Base-by-base conservation (phyloP, 1,140 invertebrate species). In the Trichonephila inaurata region DNA sequence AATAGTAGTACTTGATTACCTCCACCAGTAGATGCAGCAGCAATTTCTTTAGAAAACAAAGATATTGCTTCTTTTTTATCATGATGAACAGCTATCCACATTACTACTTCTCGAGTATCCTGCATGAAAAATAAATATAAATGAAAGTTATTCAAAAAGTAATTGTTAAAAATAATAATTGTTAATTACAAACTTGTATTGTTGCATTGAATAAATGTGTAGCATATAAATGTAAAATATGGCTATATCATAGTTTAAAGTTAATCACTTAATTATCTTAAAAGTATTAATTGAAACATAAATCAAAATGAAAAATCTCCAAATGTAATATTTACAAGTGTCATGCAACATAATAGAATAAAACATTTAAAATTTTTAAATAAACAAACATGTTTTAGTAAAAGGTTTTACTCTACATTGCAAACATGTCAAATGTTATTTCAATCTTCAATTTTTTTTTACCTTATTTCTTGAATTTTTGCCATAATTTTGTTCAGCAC, bases 1-100 rank as follows among this genome's bases (percentile, higher is more conserved):
- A 51, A 51, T 12, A 51, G 8, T 51, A 6, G 10, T 12, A 51
- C 44, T 51, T 51, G 10, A 51, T 51, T 95, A 96, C 96, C 96
- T 96, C 96, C 96, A 77, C 96, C 96, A 77, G 96, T 97, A n/a
- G 96, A 96, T 90, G 96, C 96, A 87, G 96, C 96, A 28, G 96
- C 96, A 90, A 97, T 95, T 95, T 97, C 96, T 94, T 95, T 94
- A 21, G 96, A 95, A 94, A 96, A 96, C 89, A 97, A 95, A 91
- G 96, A 95, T 33, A 97, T 95, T 10, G 96, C 96, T 94, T 95
- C 96, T 94, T 96, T 96, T 18, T 96, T 95, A 44, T 95, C 88
- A 95, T 97, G 96, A 62, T 96, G 95, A 51, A 96, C 96, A 92
- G 96, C 96, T 40, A 96, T 94, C 96, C 96, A 97, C 44, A 96